These are phyloP conservation scores for Galeopsomyia nigrocyanea DNA, from an alignment of 2,888 invertebrate species.

Conservation along the genomic window DNA sequence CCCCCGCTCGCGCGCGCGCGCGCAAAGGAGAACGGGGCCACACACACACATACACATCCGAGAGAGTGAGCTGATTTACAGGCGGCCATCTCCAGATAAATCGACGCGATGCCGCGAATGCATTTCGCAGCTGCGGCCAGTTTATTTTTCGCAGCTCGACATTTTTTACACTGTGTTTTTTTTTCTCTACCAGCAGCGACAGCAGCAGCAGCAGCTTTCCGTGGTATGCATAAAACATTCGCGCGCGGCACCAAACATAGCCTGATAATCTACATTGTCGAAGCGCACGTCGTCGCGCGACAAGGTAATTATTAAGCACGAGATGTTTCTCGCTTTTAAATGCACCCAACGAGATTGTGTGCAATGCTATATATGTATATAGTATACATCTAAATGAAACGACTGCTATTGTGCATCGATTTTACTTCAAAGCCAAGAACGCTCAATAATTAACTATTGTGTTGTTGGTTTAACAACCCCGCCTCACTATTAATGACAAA, in stretches of 20 bases:
- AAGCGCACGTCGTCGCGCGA: slow-evolving; percentile 23
- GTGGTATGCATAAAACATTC: slow-evolving; percentile 43
- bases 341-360: slow-evolving; percentile 11
- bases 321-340: slow-evolving; percentile 11
- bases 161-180: slow-evolving; percentile 27
- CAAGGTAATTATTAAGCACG: slow-evolving; percentile 25
- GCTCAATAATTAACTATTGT: no score
- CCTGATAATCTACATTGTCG: slow-evolving; percentile 12
- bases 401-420: slow-evolving; percentile 19
- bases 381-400: no score
- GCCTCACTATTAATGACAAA: no score
- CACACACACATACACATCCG: slow-evolving; percentile 1
- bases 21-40: slow-evolving; percentile 3
- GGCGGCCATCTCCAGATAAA: slow-evolving; percentile 46
- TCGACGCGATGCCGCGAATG: slow-evolving; percentile 42
- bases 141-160: slow-evolving; percentile 19
- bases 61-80: slow-evolving; percentile 57
- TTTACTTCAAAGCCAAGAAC: no score
- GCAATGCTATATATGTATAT: not conserved
- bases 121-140: slow-evolving; percentile 15
- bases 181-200: not conserved
- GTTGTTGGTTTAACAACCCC: no score
- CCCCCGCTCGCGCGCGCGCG: not conserved
- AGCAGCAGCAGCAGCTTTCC: not conserved
- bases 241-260: not conserved